A percentile compares a stretch with the other conserved stretches of the same genome.
These are phyloP conservation scores for Aythya baeri DNA, from an alignment of 2,113 vertebrate species.

Conservation along the genomic window DNA sequence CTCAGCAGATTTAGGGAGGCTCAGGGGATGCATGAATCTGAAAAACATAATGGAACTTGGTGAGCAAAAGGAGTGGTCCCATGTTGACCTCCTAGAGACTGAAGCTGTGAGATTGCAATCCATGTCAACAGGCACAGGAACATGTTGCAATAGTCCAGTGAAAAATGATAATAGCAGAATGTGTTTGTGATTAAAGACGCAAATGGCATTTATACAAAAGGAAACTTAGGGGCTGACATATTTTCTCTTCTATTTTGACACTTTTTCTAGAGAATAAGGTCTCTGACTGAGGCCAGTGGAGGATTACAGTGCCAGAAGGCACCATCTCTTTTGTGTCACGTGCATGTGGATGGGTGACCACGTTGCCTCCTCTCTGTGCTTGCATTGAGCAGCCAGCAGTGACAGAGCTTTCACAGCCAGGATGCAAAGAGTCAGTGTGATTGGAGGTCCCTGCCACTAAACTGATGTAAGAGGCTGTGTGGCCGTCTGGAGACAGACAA, in stretches of 20 bases:
- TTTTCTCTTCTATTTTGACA: neutral
- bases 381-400: neutral
- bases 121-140: neutral
- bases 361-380: neutral
- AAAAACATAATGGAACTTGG: neutral
- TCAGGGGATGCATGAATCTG: neutral
- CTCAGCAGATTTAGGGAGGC: neutral
- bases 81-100: neutral
- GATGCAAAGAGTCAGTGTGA: neutral
- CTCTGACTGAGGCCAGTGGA: neutral
- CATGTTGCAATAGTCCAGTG: neutral
- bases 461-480: neutral
- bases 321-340: neutral
- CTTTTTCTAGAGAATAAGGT: neutral
- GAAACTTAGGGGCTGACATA: neutral
- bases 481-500: neutral
- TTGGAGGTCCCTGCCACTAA: neutral
- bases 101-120: neutral
- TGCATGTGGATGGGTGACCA: neutral
- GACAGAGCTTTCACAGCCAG: neutral
- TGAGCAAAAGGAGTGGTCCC: neutral
- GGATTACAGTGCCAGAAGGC: neutral
- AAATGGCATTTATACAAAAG: neutral
- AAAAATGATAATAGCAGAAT: neutral
- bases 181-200: neutral